These are phyloP conservation scores for Philypnodon macrostomus DNA, from an alignment of 2,797 vertebrate species.

Conservation along the genomic window DNA sequence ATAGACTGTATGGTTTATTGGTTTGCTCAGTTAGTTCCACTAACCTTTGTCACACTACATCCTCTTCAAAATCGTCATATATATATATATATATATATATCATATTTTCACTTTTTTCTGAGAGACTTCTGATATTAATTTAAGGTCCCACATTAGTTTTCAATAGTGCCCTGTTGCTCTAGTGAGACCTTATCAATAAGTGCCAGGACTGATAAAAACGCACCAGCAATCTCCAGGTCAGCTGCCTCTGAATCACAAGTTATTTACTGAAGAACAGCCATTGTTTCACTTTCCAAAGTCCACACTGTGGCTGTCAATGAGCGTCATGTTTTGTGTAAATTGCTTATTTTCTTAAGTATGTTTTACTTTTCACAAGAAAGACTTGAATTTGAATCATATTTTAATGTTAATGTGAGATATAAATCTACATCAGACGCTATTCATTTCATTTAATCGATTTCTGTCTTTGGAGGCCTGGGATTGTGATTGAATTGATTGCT, in stretches of 20 bases:
- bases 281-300: constrained; percentile 23
- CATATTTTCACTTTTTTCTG: no score
- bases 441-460: no score
- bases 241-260: constrained; percentile 51
- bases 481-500: no score
- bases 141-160: not conserved
- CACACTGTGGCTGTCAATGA: not conserved
- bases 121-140: no score
- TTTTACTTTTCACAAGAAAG: no score
- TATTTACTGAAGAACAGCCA: constrained; percentile 13
- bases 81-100: no score
- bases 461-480: no score
- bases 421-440: no score
- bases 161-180: not conserved
- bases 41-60: constrained; percentile 17
- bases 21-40: constrained; percentile 15
- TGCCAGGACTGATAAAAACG: constrained; percentile 4
- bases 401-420: no score
- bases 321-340: constrained; percentile 6
- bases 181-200: not conserved
- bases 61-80: not conserved
- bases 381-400: no score
- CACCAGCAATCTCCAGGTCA: constrained; percentile 44
- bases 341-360: not conserved
- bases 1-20: no score